Conservation (phyloP, 2,888 invertebrate genomes). For the Abrostola triplasia region DNA sequence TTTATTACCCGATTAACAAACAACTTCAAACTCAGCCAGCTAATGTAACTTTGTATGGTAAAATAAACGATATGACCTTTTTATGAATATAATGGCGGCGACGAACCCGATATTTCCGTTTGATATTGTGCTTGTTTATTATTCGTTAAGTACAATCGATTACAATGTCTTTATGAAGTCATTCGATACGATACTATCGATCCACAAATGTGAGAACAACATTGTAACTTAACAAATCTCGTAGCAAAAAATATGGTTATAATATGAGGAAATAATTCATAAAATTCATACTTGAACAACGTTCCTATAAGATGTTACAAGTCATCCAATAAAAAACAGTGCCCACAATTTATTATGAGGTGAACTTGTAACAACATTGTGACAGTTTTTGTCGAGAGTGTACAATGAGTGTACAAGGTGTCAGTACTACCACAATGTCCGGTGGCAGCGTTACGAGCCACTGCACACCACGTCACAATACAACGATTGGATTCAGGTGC, state of each 20-base stretch:
- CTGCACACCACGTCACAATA: conserved; percentile 70
- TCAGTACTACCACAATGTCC: conserved; percentile 76
- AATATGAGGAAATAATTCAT: conserved; percentile 44
- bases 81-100: conserved; percentile 78
- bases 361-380: conserved; percentile 55
- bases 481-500: conserved; percentile 61
- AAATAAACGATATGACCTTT: conserved; percentile 69
- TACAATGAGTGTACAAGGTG: conserved; percentile 66
- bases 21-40: conserved; percentile 9
- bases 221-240: conserved; percentile 41
- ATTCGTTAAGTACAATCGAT: conserved; percentile 69
- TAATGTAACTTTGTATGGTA: conserved; percentile 33
- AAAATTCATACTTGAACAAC: conserved; percentile 36
- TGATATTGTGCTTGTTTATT: conserved; percentile 75
- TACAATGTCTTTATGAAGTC: conserved; percentile 60
- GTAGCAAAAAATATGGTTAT: conserved; percentile 25
- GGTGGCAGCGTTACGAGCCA: conserved; percentile 74
- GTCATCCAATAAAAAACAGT: conserved; percentile 50
- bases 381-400: conserved; percentile 55
- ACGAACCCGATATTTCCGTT: conserved; percentile 83
- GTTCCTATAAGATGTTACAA: conserved; percentile 54
- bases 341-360: conserved; percentile 47
- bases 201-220: conserved; percentile 43
- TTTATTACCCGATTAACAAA: conserved; percentile 9
- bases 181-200: conserved; percentile 34